Evolutionary conservation across 2,113 vertebrate species (phyloP).

Genomic region (Saiga tatarica): DNA sequence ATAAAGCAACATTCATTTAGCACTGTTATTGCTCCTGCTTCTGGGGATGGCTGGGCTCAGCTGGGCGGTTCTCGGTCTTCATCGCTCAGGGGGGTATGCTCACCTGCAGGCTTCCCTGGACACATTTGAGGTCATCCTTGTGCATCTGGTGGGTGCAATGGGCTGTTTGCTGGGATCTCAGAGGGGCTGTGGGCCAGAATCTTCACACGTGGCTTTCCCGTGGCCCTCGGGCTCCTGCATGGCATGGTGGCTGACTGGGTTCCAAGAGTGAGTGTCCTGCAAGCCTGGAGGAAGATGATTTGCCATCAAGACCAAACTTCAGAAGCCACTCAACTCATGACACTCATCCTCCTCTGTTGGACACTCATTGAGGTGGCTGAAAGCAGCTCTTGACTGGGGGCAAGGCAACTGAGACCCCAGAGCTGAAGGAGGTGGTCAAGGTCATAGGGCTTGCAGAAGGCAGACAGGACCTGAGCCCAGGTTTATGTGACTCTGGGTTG

Average conservation of each 20-base stretch:
- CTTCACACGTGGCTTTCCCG: rapidly evolving
- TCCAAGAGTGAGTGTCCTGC: neutral
- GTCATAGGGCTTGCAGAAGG: neutral
- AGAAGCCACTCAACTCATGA: rapidly evolving
- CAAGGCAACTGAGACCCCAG: neutral
- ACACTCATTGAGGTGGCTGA: rapidly evolving
- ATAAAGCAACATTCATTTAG: rapidly evolving
- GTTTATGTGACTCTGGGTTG: neutral
- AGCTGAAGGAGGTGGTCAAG: neutral
- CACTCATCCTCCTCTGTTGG: rapidly evolving
- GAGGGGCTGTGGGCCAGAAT: neutral
- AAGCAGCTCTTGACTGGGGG: neutral
- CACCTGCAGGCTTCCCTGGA: neutral
- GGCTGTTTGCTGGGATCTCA: neutral
- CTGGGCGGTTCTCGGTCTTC: rapidly evolving
- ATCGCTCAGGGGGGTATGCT: rapidly evolving
- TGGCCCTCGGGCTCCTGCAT: neutral
- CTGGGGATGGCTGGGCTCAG: neutral
- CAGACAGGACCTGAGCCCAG: neutral
- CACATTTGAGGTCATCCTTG: neutral
- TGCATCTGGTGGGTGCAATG: neutral
- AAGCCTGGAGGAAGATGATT: too few relatives aligned
- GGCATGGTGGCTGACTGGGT: neutral
- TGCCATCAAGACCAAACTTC: neutral
- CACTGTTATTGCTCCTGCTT: rapidly evolving